phyloP scores from a whole-genome alignment of 2,113 vertebrate species.

The Oncorhynchus mykiss region DNA sequence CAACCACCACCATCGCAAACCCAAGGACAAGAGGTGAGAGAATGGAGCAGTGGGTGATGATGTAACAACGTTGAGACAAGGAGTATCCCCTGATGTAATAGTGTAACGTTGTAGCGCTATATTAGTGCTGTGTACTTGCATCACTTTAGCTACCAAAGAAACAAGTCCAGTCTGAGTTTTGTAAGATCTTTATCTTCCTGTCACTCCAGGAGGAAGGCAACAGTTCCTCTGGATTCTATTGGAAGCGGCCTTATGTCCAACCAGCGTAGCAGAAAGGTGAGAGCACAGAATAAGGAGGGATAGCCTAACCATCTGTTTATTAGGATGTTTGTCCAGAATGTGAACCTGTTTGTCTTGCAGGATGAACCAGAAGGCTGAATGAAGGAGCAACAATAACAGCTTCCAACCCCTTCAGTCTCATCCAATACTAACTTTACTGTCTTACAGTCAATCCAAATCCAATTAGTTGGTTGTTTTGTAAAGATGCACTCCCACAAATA shows the following conservation, averaged over 20 bases:
- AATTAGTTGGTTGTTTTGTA: slow-evolving; percentile 13
- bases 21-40: slow-evolving; percentile 66
- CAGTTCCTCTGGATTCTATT: slow-evolving; percentile 71
- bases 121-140: no score
- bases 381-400: slow-evolving; percentile 25
- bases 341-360: slow-evolving; percentile 37
- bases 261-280: slow-evolving; percentile 60
- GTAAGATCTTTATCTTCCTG: background rate
- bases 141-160: no score
- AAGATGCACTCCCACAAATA: no score
- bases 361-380: slow-evolving; percentile 49
- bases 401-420: slow-evolving; percentile 13
- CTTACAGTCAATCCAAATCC: slow-evolving; percentile 36
- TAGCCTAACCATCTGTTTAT: no score
- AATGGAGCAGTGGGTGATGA: no score
- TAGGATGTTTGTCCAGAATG: no score
- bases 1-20: slow-evolving; percentile 47
- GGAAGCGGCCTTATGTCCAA: slow-evolving; percentile 58
- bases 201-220: slow-evolving; percentile 57
- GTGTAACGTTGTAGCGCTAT: no score
- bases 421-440: background rate
- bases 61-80: no score
- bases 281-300: background rate
- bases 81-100: background rate
- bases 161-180: background rate